A percentile compares a stretch with the other conserved stretches of the same genome.
Evolutionary conservation across 1,140 invertebrate genomes (phyloP).

Genomic region (Platyura marginata): DNA sequence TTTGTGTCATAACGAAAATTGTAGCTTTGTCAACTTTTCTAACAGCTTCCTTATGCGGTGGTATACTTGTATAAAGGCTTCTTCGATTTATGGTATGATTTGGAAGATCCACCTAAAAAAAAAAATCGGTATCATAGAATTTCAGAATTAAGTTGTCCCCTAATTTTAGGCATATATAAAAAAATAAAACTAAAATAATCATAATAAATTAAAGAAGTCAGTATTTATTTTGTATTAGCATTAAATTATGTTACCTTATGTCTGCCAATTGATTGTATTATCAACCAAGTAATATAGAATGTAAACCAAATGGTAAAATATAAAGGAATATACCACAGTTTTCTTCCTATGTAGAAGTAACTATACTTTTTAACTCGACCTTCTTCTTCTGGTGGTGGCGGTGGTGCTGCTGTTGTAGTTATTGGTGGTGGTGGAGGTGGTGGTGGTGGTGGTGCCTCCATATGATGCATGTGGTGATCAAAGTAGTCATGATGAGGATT

Average conservation of each 20-base stretch:
- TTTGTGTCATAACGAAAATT: slow-evolving; percentile 18
- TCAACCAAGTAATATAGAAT: slow-evolving; percentile 55
- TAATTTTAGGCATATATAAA: no score
- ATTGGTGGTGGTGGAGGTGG: slow-evolving; percentile 12
- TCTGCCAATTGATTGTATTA: slow-evolving; percentile 56
- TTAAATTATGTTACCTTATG: slow-evolving; percentile 38
- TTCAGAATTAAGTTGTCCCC: no score
- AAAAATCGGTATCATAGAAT: no score
- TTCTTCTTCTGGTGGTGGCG: slow-evolving; percentile 35
- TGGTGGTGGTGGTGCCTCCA: slow-evolving; percentile 24
- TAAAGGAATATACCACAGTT: slow-evolving; percentile 62
- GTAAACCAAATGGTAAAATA: slow-evolving; percentile 72
- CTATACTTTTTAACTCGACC: slow-evolving; percentile 54
- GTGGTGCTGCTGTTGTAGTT: slow-evolving; percentile 23
- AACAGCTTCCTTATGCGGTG: slow-evolving; percentile 8
- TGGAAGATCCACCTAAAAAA: slow-evolving; percentile 20
- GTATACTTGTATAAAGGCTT: no score
- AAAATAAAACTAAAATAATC: no score
- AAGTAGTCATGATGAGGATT: slow-evolving; percentile 27
- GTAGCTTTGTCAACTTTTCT: slow-evolving; percentile 20
- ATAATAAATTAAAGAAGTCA: no score
- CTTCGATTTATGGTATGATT: slow-evolving; percentile 14
- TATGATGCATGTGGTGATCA: slow-evolving; percentile 11
- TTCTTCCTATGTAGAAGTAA: slow-evolving; percentile 63
- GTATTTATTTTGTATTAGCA: neutral